Evolutionary conservation across 2,797 vertebrate species (phyloP).

Genomic region (Naso thynnoides): DNA sequence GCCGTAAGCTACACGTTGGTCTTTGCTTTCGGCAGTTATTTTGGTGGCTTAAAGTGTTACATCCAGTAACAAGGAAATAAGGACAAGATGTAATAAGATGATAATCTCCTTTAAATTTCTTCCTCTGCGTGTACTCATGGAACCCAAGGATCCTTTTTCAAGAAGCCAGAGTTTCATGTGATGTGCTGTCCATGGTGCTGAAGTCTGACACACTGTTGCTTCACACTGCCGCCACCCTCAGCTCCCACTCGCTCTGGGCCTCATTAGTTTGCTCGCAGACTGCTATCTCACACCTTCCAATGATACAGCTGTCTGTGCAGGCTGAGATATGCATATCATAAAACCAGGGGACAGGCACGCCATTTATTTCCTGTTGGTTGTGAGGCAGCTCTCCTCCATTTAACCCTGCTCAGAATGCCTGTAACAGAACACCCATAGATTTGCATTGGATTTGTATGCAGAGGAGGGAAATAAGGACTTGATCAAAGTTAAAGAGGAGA

Average conservation of each 20-base stretch:
- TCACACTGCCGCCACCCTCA: conserved; percentile 6
- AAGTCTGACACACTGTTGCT: conserved; percentile 51
- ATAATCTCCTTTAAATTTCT: too few relatives aligned
- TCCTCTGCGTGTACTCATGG: neutral
- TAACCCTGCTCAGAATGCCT: conserved; percentile 43
- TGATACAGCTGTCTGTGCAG: conserved; percentile 63
- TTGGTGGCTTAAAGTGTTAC: neutral
- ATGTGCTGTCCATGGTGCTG: conserved; percentile 83
- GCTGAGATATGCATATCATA: conserved; percentile 61
- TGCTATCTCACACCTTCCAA: conserved; percentile 40
- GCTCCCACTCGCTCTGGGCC: conserved; percentile 23
- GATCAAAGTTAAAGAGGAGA: conserved; percentile 65
- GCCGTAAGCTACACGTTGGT: too few relatives aligned
- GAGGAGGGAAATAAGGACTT: conserved; percentile 23
- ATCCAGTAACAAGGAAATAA: neutral
- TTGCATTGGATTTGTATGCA: conserved; percentile 53
- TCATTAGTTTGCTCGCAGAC: conserved; percentile 57
- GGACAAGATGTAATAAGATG: neutral
- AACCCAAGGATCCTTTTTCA: neutral
- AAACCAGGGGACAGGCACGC: conserved; percentile 44
- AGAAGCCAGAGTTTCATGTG: neutral
- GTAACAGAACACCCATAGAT: conserved; percentile 13
- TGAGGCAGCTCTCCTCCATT: conserved; percentile 34
- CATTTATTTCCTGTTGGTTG: conserved; percentile 51
- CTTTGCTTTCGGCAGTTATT: neutral